A percentile compares a stretch with the other conserved stretches of the same genome.
These are phyloP conservation scores for Cossypha dichroa DNA, from an alignment of 2,797 vertebrate species.

Conservation along the genomic window DNA sequence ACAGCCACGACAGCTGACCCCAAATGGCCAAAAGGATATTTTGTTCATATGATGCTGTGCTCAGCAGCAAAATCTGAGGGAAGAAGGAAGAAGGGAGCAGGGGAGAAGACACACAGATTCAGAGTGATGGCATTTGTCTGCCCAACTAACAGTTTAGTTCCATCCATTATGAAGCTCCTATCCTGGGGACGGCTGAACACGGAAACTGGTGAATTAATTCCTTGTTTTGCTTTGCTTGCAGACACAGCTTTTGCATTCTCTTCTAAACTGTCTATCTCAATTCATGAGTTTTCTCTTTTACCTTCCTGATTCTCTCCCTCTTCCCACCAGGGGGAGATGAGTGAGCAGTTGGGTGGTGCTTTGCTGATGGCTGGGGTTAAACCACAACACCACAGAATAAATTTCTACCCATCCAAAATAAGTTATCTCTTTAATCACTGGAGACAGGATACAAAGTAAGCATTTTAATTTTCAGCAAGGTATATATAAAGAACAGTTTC, in stretches of 20 bases:
- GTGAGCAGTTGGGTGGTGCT: accelerated
- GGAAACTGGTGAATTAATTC: not conserved
- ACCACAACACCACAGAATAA: not conserved
- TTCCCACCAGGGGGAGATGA: not conserved
- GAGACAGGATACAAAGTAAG: not conserved
- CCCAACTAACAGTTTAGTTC: accelerated
- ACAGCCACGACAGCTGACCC: not conserved
- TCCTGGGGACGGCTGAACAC: not conserved
- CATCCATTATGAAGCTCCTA: not conserved
- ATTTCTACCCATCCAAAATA: not conserved
- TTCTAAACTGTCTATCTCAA: not conserved
- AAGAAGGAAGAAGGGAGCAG: not conserved
- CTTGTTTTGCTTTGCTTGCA: not conserved
- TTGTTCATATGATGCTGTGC: accelerated
- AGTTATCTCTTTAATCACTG: not conserved
- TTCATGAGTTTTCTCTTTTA: not conserved
- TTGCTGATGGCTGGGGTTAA: not conserved
- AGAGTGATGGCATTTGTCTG: not conserved
- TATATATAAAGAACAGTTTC: not conserved
- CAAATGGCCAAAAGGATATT: not conserved
- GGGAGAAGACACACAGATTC: accelerated
- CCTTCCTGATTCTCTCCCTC: not conserved
- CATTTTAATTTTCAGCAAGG: not conserved
- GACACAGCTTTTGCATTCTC: accelerated
- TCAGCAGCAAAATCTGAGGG: not conserved